phyloP scores from a whole-genome alignment of 2,113 vertebrate genomes.

The Sterrhoptilus dennistouni region DNA sequence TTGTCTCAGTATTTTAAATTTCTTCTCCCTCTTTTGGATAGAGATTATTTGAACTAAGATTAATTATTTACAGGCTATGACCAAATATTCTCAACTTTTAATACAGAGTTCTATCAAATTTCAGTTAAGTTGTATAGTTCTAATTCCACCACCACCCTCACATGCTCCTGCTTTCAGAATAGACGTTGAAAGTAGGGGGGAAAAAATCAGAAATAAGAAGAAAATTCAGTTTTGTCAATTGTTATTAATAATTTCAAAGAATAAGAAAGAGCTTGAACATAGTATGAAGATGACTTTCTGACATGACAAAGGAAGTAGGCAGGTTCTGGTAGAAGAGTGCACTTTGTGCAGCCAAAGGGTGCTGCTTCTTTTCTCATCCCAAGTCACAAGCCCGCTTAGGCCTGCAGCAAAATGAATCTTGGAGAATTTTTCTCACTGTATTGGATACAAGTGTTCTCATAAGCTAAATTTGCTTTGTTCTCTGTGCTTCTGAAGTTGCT shows the following conservation, averaged over 20 bases:
- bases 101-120: background rate
- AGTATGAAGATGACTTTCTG: background rate
- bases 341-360: background rate
- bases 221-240: background rate
- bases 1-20: background rate
- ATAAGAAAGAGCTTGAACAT: background rate
- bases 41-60: background rate
- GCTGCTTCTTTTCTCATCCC: background rate
- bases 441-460: background rate
- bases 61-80: background rate
- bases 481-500: background rate
- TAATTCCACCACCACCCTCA: rapidly evolving
- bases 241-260: background rate
- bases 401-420: background rate
- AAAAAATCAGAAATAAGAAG: background rate
- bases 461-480: conserved; percentile 6
- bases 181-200: background rate
- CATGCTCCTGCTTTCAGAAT: background rate
- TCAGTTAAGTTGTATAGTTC: background rate
- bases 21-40: background rate
- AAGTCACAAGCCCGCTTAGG: background rate
- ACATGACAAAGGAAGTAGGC: background rate
- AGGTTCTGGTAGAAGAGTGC: background rate
- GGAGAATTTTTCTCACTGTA: background rate
- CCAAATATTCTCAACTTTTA: background rate